phyloP scores from a whole-genome alignment of 2,888 invertebrate genomes.

The Girardia tigrina region DNA sequence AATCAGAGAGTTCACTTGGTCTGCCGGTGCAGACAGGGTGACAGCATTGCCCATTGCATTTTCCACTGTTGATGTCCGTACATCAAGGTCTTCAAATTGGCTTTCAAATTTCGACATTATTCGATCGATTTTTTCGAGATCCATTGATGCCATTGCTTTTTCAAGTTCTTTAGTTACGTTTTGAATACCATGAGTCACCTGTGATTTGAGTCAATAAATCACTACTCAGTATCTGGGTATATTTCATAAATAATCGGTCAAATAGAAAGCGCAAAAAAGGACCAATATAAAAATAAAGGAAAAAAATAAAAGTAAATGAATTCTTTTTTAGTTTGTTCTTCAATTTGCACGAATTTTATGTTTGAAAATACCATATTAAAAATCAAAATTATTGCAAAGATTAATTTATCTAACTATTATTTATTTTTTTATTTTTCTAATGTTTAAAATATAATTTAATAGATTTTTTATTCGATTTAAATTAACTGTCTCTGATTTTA shows the following conservation, averaged over 20 bases:
- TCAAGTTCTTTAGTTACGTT: constrained; percentile 54
- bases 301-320: no score
- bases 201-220: constrained; percentile 3
- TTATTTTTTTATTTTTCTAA: no score
- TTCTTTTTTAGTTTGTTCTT: no score
- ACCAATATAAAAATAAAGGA: no score
- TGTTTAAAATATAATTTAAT: no score
- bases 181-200: constrained; percentile 54
- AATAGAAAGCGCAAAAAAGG: no score
- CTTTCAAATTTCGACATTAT: constrained; percentile 56
- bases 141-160: constrained; percentile 54
- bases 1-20: constrained; percentile 52
- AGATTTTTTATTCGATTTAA: no score
- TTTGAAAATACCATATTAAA: no score
- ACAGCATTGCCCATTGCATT: constrained; percentile 54
- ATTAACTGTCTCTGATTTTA: no score
- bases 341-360: no score
- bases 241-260: not conserved
- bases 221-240: not conserved
- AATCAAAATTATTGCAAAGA: no score
- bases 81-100: constrained; percentile 56
- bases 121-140: constrained; percentile 53
- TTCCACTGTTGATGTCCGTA: constrained; percentile 53
- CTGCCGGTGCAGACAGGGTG: constrained; percentile 52
- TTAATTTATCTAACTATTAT: no score